phyloP scores from a whole-genome alignment of 2,888 invertebrate genomes.

The Slavum lentiscoides region DNA sequence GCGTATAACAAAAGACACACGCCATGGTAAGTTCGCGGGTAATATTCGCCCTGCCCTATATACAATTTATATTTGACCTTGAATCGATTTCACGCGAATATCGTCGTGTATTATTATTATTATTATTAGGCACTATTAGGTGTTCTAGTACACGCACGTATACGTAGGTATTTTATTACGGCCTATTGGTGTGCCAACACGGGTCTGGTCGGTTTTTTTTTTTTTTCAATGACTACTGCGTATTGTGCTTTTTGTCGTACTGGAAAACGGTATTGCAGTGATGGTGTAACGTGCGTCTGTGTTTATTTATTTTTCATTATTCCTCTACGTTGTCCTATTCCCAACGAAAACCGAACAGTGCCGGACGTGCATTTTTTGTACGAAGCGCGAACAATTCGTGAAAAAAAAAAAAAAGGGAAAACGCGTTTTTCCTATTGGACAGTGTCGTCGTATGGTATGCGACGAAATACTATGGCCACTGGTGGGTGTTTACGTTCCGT shows the following conservation, averaged over 20 bases:
- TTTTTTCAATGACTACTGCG: neutral
- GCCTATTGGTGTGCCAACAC: neutral
- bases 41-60: conserved; percentile 14
- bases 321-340: conserved; percentile 7
- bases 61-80: conserved; percentile 24
- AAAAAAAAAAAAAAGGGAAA: too few species aligned
- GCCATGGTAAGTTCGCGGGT: conserved; percentile 47
- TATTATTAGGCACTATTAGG: neutral
- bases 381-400: too few species aligned
- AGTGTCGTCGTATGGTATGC: too few species aligned
- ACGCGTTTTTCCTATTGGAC: too few species aligned
- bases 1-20: neutral
- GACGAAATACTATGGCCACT: too few species aligned
- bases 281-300: conserved; percentile 4
- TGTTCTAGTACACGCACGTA: too few species aligned
- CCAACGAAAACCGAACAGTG: neutral
- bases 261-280: conserved; percentile 6
- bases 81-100: neutral
- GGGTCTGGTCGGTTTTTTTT: neutral
- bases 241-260: neutral
- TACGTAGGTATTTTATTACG: neutral
- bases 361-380: neutral
- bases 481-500: too few species aligned
- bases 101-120: neutral
- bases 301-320: conserved; percentile 22